A percentile compares a stretch with the other conserved stretches of the same genome.
phyloP scores from a whole-genome alignment of 2,888 invertebrate species.

The Acanthosepion esculentum region DNA sequence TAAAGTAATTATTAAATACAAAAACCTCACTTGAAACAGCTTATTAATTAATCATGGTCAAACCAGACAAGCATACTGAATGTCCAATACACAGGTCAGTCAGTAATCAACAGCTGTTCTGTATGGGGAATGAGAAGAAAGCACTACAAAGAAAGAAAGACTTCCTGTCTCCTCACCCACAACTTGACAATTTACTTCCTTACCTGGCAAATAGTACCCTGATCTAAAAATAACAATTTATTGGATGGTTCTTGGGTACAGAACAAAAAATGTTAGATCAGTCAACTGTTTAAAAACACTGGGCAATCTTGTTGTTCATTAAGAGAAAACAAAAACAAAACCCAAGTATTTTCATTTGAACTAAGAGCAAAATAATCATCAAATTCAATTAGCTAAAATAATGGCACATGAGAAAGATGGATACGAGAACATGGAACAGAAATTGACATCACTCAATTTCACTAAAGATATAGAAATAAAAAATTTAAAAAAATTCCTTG shows the following conservation, averaged over 20 bases:
- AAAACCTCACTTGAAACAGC: not conserved
- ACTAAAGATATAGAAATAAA: too few species aligned
- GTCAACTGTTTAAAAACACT: not conserved
- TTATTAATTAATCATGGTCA: not conserved
- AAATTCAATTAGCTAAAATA: too few species aligned
- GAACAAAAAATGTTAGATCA: not conserved
- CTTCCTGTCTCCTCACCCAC: not conserved
- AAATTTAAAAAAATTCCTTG: too few species aligned
- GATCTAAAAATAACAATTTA: not conserved
- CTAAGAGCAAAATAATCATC: too few species aligned
- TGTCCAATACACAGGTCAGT: slow-evolving; percentile 15
- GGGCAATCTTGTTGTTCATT: too few species aligned
- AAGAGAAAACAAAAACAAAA: too few species aligned
- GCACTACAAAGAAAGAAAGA: too few species aligned
- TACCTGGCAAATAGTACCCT: not conserved
- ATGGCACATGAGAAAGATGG: too few species aligned
- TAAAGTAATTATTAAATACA: slow-evolving; percentile 33
- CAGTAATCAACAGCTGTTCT: not conserved
- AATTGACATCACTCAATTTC: too few species aligned
- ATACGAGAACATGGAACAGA: too few species aligned
- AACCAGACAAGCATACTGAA: not conserved
- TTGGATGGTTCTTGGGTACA: not conserved
- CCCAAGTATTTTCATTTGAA: too few species aligned
- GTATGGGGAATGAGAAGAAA: too few species aligned
- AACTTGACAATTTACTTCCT: not conserved